Percentiles rank a stretch among this genome's conserved stretches.
Conservation (phyloP, 2,797 vertebrate species). For the Capromys pilorides region DNA sequence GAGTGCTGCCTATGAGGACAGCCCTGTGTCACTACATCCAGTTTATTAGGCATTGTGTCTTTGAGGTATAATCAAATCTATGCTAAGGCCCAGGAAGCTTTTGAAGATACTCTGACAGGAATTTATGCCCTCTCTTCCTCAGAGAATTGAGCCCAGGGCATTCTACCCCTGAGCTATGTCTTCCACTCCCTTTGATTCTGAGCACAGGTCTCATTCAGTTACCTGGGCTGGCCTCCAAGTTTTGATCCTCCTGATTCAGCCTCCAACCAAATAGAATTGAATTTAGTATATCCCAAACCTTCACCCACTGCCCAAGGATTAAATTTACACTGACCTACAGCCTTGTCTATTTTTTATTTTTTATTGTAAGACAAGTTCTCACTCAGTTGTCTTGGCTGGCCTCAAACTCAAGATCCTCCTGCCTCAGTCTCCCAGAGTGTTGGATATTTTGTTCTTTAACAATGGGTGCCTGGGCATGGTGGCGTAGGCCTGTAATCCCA, state of each 20-base stretch:
- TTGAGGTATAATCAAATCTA: constrained; percentile 42
- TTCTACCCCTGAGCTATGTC: not conserved
- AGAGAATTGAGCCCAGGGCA: not conserved
- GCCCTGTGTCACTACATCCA: not conserved
- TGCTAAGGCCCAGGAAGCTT: constrained; percentile 17
- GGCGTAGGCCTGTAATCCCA: not conserved
- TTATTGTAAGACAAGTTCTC: not conserved
- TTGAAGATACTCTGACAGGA: constrained; percentile 23
- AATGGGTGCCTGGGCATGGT: too few species aligned
- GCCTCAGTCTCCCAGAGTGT: not conserved
- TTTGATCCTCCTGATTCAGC: not conserved
- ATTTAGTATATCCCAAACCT: constrained; percentile 29
- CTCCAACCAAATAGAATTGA: not conserved
- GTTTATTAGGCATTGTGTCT: not conserved
- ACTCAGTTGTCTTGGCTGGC: not conserved
- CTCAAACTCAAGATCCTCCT: not conserved
- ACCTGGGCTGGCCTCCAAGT: not conserved
- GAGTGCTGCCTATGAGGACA: not conserved
- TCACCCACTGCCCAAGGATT: not conserved
- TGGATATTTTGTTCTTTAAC: not conserved
- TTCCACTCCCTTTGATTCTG: not conserved
- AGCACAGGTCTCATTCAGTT: not conserved
- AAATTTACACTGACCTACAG: not conserved
- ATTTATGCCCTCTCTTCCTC: not conserved
- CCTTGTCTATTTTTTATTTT: not conserved